Percentiles rank a stretch among this genome's conserved stretches.
Conservation (phyloP, 2,797 vertebrate genomes). For the Coranthus polyacanthus region DNA sequence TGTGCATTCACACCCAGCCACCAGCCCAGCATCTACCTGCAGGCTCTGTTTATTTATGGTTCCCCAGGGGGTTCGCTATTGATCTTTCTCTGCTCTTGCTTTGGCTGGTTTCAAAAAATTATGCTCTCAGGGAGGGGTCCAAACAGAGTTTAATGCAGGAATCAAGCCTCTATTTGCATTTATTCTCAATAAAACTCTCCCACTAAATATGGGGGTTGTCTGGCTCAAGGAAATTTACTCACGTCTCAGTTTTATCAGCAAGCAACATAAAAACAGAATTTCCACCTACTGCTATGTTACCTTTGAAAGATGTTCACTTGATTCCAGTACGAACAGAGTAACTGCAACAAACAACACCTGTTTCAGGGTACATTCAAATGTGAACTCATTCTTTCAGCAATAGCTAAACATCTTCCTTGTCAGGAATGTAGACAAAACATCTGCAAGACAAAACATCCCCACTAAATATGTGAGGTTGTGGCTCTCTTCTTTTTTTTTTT, state of each 20-base stretch:
- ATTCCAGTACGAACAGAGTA: too few relatives aligned
- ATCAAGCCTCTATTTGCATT: constrained; percentile 38
- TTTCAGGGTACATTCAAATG: too few relatives aligned
- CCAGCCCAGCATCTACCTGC: constrained; percentile 35
- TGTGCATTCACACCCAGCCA: constrained; percentile 33
- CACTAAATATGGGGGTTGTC: constrained; percentile 4
- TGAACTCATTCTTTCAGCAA: too few relatives aligned
- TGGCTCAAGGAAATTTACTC: not conserved
- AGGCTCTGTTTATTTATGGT: constrained; percentile 56
- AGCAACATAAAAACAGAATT: not conserved
- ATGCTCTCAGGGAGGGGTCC: constrained; percentile 26
- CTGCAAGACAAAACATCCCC: too few relatives aligned
- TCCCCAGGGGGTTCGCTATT: constrained; percentile 46
- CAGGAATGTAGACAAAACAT: too few relatives aligned
- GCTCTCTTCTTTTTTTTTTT: too few relatives aligned
- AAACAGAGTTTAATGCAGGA: constrained; percentile 28
- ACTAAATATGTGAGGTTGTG: too few relatives aligned
- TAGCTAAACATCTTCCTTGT: too few relatives aligned
- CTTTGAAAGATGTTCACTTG: too few relatives aligned
- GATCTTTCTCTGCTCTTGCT: constrained; percentile 46
- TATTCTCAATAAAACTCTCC: constrained; percentile 39
- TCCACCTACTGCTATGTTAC: too few relatives aligned
- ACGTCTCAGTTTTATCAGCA: not conserved
- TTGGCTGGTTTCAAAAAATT: constrained; percentile 46
- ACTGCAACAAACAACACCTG: too few relatives aligned